A percentile compares a stretch with the other conserved stretches of the same genome.
These are phyloP conservation scores for Melanostoma mellinum DNA, from an alignment of 2,888 invertebrate species.

Conservation along the genomic window DNA sequence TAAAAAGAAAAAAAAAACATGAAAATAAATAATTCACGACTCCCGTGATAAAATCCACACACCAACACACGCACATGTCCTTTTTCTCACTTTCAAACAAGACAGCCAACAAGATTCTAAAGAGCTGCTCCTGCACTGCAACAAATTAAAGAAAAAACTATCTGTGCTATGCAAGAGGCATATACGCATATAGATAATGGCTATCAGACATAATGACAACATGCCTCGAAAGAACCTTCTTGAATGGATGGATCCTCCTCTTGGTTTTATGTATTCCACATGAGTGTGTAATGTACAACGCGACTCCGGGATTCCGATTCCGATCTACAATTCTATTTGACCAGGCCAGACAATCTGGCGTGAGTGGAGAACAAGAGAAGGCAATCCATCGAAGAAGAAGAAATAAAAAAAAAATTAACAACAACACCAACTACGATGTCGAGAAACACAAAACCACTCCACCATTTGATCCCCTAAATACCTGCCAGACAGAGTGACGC, in stretches of 20 bases:
- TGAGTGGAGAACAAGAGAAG: slow-evolving; percentile 59
- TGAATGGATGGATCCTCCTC: slow-evolving; percentile 61
- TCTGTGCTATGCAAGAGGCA: slow-evolving; percentile 41
- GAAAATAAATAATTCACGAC: slow-evolving; percentile 65
- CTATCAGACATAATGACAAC: slow-evolving; percentile 68
- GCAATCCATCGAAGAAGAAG: slow-evolving; percentile 51
- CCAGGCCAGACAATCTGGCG: slow-evolving; percentile 71
- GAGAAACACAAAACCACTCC: slow-evolving; percentile 43
- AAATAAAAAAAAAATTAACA: slow-evolving; percentile 12
- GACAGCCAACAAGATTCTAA: slow-evolving; percentile 21
- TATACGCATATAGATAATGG: slow-evolving; percentile 46
- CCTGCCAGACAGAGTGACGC: slow-evolving; percentile 73
- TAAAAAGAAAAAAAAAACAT: slow-evolving; percentile 25
- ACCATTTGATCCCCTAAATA: slow-evolving; percentile 70
- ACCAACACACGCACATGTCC: slow-evolving; percentile 44
- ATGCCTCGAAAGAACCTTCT: slow-evolving; percentile 57
- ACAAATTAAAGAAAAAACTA: slow-evolving; percentile 11
- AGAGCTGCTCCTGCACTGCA: slow-evolving; percentile 40
- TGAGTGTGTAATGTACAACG: slow-evolving; percentile 26
- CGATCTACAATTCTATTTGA: slow-evolving; percentile 70
- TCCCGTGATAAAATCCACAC: slow-evolving; percentile 61
- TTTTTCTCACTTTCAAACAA: slow-evolving; percentile 51
- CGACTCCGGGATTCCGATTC: slow-evolving; percentile 47
- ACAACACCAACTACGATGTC: slow-evolving; percentile 30
- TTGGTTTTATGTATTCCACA: slow-evolving; percentile 49